Conservation (phyloP, 2,113 vertebrate genomes). For the Neotragus pygmaeus region DNA sequence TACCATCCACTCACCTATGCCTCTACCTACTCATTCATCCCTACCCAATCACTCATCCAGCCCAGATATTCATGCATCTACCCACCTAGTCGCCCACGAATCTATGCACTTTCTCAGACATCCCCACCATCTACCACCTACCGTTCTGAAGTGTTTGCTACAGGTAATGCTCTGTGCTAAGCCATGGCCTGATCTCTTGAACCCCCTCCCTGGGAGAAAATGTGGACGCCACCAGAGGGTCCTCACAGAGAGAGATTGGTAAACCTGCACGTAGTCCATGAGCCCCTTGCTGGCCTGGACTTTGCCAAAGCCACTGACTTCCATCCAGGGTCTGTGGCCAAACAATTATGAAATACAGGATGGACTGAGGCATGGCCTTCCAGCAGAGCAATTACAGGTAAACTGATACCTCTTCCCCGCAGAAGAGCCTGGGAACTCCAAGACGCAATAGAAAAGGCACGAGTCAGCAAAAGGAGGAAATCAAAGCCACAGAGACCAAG, state of each 20-base stretch:
- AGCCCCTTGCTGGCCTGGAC: neutral
- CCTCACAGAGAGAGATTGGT: neutral
- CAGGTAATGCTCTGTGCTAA: neutral
- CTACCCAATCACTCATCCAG: neutral
- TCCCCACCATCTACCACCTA: neutral
- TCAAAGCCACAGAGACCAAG: neutral
- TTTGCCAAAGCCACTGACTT: neutral
- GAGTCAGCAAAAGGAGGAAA: constrained; percentile 44
- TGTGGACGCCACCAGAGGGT: neutral
- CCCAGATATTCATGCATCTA: neutral
- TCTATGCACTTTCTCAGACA: neutral
- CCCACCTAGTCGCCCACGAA: neutral
- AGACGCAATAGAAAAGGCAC: neutral
- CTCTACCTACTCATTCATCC: neutral
- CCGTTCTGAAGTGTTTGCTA: neutral
- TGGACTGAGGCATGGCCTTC: neutral
- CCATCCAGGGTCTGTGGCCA: constrained; percentile 16
- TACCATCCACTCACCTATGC: neutral
- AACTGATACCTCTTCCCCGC: neutral
- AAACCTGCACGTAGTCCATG: neutral
- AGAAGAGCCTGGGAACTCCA: neutral
- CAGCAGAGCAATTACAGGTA: constrained; percentile 44
- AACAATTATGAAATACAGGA: neutral
- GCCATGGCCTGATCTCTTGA: neutral
- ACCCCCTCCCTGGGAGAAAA: neutral